Percentiles rank a stretch among this genome's conserved stretches.
phyloP scores from a whole-genome alignment of 2,888 invertebrate genomes.

The Nemoura dubitans region DNA sequence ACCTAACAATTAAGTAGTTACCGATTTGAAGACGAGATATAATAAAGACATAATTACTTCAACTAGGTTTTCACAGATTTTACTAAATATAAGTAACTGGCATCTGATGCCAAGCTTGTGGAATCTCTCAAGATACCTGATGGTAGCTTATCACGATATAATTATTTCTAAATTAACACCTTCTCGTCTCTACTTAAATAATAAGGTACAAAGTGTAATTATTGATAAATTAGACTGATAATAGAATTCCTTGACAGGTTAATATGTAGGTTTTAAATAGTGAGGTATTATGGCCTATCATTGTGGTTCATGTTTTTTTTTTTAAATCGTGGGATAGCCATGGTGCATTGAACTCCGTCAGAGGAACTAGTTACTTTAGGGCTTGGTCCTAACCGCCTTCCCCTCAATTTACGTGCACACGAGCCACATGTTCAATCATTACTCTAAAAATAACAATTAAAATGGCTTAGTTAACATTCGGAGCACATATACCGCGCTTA shows the following conservation, averaged over 20 bases:
- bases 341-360: background rate
- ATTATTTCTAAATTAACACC: slow-evolving; percentile 9
- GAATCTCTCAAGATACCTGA: background rate
- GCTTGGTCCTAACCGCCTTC: background rate
- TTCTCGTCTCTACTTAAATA: background rate
- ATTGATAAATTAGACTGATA: slow-evolving; percentile 12
- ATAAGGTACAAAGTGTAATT: background rate
- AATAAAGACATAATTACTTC: background rate
- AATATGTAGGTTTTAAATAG: slow-evolving; percentile 12
- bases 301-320: background rate
- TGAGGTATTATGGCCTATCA: background rate
- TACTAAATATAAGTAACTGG: background rate
- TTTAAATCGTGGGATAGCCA: background rate
- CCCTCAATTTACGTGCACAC: background rate
- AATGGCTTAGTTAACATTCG: background rate
- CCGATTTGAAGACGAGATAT: background rate
- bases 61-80: background rate
- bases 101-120: background rate
- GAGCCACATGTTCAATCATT: background rate
- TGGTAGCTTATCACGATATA: background rate
- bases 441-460: background rate
- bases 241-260: slow-evolving; percentile 12
- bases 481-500: too few relatives aligned
- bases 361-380: background rate
- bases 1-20: background rate